Evolutionary conservation across 1,140 invertebrate species (phyloP).

Genomic region (Aphelinus atriplicis): DNA sequence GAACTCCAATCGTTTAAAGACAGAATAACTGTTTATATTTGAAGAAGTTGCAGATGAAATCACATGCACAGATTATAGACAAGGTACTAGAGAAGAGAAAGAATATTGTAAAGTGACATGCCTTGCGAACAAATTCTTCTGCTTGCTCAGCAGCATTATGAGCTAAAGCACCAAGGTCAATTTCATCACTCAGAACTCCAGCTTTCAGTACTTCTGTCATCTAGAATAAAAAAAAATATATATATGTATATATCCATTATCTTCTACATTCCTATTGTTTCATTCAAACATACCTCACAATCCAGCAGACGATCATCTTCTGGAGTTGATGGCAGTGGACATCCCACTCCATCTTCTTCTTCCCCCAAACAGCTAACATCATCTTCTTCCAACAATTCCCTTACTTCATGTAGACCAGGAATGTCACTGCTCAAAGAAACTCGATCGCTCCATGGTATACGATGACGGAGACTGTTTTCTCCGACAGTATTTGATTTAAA

Average conservation of each 20-base stretch:
- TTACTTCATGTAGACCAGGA: slow-evolving; percentile 60
- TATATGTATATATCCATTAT: not conserved
- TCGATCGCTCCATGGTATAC: slow-evolving; percentile 61
- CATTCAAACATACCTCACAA: slow-evolving; percentile 69
- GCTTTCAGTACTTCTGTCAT: slow-evolving; percentile 86
- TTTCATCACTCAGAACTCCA: slow-evolving; percentile 82
- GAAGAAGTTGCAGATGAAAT: too few species aligned
- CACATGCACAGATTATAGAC: too few species aligned
- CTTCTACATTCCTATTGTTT: not conserved
- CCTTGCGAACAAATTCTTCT: slow-evolving; percentile 92
- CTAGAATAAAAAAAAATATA: slow-evolving; percentile 51
- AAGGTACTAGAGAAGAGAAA: too few species aligned
- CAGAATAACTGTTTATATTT: too few species aligned
- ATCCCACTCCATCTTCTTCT: slow-evolving; percentile 82
- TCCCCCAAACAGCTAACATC: slow-evolving; percentile 72
- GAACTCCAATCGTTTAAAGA: too few species aligned
- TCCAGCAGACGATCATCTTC: slow-evolving; percentile 84
- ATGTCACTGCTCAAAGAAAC: slow-evolving; percentile 59
- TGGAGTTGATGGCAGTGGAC: slow-evolving; percentile 85
- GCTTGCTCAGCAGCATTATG: slow-evolving; percentile 92
- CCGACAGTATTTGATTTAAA: slow-evolving; percentile 33
- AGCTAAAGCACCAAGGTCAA: slow-evolving; percentile 82
- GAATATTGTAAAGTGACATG: slow-evolving; percentile 40
- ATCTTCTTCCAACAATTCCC: slow-evolving; percentile 69
- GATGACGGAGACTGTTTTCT: slow-evolving; percentile 54